Conservation (phyloP, 2,888 invertebrate species). For the Microlaimidae sp. region DNA sequence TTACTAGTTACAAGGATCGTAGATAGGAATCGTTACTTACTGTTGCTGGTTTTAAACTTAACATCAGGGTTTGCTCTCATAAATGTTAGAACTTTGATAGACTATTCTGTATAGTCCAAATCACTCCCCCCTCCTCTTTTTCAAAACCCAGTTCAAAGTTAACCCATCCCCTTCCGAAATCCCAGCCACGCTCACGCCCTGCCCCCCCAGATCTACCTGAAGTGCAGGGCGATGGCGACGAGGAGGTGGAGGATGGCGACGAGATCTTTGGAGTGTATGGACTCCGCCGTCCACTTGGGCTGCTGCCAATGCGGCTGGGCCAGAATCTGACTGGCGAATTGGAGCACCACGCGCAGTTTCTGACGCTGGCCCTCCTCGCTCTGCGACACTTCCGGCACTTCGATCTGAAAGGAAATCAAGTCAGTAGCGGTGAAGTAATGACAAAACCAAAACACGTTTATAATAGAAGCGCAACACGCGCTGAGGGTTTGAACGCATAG, state of each 20-base stretch:
- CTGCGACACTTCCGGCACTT: slow-evolving; percentile 94
- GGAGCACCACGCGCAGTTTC: slow-evolving; percentile 70
- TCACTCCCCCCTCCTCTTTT: too few relatives aligned
- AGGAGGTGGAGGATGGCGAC: slow-evolving; percentile 84
- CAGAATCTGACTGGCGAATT: slow-evolving; percentile 63
- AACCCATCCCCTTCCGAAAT: too few relatives aligned
- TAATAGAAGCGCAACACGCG: background rate
- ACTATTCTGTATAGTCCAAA: too few relatives aligned
- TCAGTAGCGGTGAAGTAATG: slow-evolving; percentile 47
- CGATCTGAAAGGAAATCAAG: slow-evolving; percentile 69
- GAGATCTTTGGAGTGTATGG: slow-evolving; percentile 85
- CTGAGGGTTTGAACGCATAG: too few relatives aligned
- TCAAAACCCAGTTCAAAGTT: too few relatives aligned
- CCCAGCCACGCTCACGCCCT: too few relatives aligned
- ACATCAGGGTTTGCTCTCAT: too few relatives aligned
- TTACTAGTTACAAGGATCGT: too few relatives aligned
- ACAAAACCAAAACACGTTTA: slow-evolving; percentile 4
- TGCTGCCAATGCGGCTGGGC: slow-evolving; percentile 50
- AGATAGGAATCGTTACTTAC: too few relatives aligned
- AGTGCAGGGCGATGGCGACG: slow-evolving; percentile 75
- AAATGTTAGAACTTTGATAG: too few relatives aligned
- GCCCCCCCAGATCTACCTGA: too few relatives aligned
- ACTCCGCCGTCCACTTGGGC: slow-evolving; percentile 76
- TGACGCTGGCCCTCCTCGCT: slow-evolving; percentile 92
- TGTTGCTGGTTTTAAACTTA: too few relatives aligned